These are phyloP conservation scores for Narcine bancroftii DNA, from an alignment of 2,113 vertebrate genomes.

Conservation along the genomic window DNA sequence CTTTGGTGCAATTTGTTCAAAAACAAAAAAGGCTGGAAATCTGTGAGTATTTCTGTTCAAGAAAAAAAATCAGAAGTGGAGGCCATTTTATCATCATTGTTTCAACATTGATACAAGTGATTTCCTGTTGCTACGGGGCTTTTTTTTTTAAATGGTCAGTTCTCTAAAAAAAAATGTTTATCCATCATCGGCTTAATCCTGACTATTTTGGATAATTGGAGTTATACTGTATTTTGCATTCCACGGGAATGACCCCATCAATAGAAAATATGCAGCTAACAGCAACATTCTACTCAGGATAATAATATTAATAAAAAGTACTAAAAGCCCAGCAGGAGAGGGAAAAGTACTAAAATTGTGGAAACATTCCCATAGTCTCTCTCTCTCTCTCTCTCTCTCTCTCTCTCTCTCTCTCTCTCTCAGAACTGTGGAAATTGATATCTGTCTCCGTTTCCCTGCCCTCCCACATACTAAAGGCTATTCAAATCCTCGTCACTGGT, in stretches of 20 bases:
- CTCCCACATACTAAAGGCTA: neutral
- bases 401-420: too few relatives aligned
- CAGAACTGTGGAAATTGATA: neutral
- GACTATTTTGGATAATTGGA: too few relatives aligned
- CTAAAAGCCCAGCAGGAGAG: neutral
- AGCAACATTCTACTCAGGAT: neutral
- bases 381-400: neutral
- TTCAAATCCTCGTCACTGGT: neutral
- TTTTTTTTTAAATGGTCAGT: too few relatives aligned
- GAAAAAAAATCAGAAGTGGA: neutral
- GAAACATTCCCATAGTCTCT: constrained; percentile 8
- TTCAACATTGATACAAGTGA: too few relatives aligned
- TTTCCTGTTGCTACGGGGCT: neutral
- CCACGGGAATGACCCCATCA: neutral
- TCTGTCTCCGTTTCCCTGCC: neutral
- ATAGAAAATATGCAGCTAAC: neutral
- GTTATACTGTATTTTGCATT: neutral
- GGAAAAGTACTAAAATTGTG: neutral
- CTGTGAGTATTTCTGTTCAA: neutral
- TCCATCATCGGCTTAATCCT: too few relatives aligned
- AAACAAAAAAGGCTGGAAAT: neutral
- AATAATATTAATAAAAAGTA: neutral
- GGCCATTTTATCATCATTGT: neutral
- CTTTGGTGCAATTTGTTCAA: neutral
- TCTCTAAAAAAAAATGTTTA: too few relatives aligned